Evolutionary conservation across 2,113 vertebrate genomes (phyloP), one percentile per base, ranked within the genome.

Genomic region (Entelurus aequoreus): DNA sequence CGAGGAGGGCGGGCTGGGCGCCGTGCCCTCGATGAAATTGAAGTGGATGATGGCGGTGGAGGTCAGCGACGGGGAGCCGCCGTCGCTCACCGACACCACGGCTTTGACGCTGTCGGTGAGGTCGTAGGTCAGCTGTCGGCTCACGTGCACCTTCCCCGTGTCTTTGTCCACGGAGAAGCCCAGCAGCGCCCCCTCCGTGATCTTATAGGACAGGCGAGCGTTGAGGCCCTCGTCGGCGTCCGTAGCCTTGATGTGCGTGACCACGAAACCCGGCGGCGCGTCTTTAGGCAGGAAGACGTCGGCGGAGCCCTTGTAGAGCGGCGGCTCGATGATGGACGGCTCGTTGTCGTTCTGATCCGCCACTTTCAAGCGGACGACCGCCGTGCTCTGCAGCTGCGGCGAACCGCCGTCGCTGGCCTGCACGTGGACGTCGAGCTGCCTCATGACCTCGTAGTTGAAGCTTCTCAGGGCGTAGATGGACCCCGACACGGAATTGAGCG

Each of bases 331-430:
- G 65, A 99, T 92, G 16, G 91, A 73, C 0, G 96, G 96, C 8
- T 92, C 87, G 63, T 99, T 96, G 82, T 99, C 96, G 0, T 98
- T 98, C 80, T 96, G 94, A 84, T 98, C 96, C 35, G 94, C 88
- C 75, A 98, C 90, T 65, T 91, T 91, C 65, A 99, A 90, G 48
- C 92, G 90, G 84, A 99, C 89, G 50, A 93, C 74, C 0, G 94
- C 89, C 40, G 86, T 94, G 84, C 91, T 92, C 83, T 94, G 93
- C n/a, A 98, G 94, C 86, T 92, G 94, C 0, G 96, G 96, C 48
- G 92, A 91, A 1, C 96, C 96, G 6, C 94, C 91, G 4, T 98
- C 96, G 6, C 89, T 94, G 1, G 95, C 95, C 63, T 93, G 93
- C 60, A 98, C 79, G 59, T 92, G 89, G 38, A 98, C 79, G 65